Conservation (phyloP, 2,113 vertebrate species). For the Neolamprologus longior region DNA sequence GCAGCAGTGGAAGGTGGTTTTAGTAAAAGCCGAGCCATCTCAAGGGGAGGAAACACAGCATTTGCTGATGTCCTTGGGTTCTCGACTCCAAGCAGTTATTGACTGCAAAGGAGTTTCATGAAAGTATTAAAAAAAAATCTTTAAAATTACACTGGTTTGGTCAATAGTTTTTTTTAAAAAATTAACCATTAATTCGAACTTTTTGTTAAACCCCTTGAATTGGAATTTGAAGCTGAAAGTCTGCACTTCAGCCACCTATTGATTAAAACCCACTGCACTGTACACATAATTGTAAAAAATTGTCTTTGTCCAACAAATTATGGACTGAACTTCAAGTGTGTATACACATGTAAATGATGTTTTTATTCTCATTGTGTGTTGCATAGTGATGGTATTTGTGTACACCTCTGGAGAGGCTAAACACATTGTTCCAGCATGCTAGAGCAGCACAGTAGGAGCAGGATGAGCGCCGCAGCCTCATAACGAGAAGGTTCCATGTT, state of each 20-base stretch:
- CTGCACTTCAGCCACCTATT: not conserved
- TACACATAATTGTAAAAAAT: not conserved
- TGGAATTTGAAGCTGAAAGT: not conserved
- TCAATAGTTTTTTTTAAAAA: rapidly evolving
- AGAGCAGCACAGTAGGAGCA: not conserved
- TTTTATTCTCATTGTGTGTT: not conserved
- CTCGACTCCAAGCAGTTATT: not conserved
- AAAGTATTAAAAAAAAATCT: not conserved
- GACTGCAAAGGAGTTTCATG: not conserved
- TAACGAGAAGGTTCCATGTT: not conserved
- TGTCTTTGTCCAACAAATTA: not conserved
- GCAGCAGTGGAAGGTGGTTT: not conserved
- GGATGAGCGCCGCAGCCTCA: not conserved
- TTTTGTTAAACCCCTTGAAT: not conserved
- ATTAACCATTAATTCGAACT: not conserved
- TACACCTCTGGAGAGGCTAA: not conserved
- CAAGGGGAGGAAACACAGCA: not conserved
- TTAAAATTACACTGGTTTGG: not conserved
- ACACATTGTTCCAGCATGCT: not conserved
- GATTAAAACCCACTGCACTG: not conserved
- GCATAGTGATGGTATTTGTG: not conserved
- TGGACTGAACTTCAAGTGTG: not conserved
- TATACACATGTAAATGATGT: not conserved
- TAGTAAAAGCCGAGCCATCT: not conserved
- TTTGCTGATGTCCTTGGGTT: not conserved